Evolutionary conservation across 2,888 invertebrate species (phyloP).

Genomic region (Hetaerina titia): DNA sequence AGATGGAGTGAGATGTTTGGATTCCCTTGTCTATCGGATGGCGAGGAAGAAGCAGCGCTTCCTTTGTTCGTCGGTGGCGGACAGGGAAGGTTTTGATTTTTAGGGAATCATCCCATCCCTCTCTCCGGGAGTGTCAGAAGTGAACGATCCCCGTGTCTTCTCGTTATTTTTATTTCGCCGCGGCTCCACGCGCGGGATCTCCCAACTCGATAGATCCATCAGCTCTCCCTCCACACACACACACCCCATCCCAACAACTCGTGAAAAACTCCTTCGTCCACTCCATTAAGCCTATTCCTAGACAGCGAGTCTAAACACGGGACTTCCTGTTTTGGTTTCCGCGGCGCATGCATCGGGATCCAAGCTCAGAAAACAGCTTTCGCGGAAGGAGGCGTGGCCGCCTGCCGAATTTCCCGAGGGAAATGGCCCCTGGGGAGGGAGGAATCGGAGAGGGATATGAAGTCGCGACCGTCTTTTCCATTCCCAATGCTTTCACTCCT

Average conservation of each 20-base stretch:
- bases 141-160: neutral
- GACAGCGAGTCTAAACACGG: neutral
- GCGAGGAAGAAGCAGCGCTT: neutral
- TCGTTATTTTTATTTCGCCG: neutral
- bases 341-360: constrained; percentile 22
- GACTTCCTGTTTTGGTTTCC: constrained; percentile 47
- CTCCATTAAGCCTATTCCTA: constrained; percentile 33
- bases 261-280: neutral
- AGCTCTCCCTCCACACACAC: neutral
- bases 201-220: constrained; percentile 10
- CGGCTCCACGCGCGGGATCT: neutral
- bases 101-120: neutral
- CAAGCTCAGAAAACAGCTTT: neutral
- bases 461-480: constrained; percentile 20
- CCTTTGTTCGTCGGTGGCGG: neutral
- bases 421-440: neutral
- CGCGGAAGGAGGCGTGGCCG: neutral
- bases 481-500: neutral
- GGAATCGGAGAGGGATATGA: neutral
- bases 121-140: neutral
- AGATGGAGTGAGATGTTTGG: constrained; percentile 23
- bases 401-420: constrained; percentile 3
- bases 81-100: neutral
- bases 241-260: neutral
- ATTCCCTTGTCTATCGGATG: neutral